Evolutionary conservation across 2,113 vertebrate species (phyloP).

Genomic region (Pontoporia blainvillei): DNA sequence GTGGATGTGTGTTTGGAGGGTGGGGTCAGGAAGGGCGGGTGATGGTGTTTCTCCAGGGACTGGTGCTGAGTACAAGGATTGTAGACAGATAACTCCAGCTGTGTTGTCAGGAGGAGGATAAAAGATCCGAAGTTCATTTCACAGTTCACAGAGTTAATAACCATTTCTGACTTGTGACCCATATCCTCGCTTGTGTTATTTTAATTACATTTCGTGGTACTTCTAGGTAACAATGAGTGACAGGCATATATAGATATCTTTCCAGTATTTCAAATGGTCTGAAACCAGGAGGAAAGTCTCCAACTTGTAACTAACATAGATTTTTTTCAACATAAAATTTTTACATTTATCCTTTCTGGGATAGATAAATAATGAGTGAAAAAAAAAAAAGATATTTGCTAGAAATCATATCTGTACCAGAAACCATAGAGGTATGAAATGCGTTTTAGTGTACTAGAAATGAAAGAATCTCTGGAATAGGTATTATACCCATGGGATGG

Average conservation of each 20-base stretch:
- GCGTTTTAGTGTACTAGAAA: not conserved
- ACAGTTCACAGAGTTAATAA: slow-evolving; percentile 10
- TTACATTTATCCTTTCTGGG: not conserved
- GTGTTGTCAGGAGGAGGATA: not conserved
- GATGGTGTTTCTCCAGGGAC: not conserved
- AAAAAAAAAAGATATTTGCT: not conserved
- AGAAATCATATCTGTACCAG: not conserved
- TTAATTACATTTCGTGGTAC: not conserved
- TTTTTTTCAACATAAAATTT: not conserved
- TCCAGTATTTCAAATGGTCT: not conserved
- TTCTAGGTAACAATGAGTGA: not conserved
- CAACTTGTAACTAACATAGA: not conserved
- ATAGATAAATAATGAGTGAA: not conserved
- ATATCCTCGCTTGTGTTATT: not conserved
- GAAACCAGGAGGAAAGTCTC: not conserved
- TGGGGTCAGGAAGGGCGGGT: not conserved
- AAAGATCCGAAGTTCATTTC: slow-evolving; percentile 49
- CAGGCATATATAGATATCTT: not conserved
- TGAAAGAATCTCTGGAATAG: not conserved
- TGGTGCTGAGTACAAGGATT: not conserved
- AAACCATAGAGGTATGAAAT: not conserved
- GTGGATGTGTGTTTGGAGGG: not conserved
- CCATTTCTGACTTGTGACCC: slow-evolving; percentile 2
- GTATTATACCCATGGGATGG: not conserved
- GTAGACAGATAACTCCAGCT: not conserved